Conservation (phyloP, 2,113 vertebrate genomes). For the Protobothrops flavoviridis region DNA sequence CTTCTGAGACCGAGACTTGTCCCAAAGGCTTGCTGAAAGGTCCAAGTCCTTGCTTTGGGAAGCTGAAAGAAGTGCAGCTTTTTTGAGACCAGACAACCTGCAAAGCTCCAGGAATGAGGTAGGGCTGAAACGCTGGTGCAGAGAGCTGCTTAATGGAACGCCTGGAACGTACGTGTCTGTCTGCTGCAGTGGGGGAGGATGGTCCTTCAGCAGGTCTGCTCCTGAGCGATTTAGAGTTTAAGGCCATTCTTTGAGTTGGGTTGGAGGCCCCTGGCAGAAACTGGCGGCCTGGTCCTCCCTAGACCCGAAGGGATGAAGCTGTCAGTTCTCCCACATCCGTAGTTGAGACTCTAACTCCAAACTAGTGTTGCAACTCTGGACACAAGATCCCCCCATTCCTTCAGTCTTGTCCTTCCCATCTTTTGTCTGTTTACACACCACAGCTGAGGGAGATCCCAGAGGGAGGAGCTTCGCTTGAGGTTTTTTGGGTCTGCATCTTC, state of each 20-base stretch:
- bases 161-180: rapidly evolving
- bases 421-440: background rate
- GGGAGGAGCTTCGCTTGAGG: background rate
- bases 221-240: background rate
- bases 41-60: background rate
- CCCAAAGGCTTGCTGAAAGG: no score
- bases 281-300: background rate
- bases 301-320: background rate
- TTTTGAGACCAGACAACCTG: background rate
- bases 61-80: background rate
- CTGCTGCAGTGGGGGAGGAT: background rate
- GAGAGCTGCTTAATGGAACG: background rate
- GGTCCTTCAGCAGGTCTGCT: background rate
- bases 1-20: background rate
- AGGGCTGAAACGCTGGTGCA: background rate
- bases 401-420: background rate
- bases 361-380: background rate
- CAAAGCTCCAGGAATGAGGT: background rate
- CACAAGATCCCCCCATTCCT: no score
- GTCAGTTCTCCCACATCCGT: background rate
- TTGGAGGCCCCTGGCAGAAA: background rate
- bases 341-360: background rate
- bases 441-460: background rate
- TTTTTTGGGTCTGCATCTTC: background rate
- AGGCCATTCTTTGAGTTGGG: background rate